Conservation (phyloP, 1,140 invertebrate species). For the Euura saliciscinereae region DNA sequence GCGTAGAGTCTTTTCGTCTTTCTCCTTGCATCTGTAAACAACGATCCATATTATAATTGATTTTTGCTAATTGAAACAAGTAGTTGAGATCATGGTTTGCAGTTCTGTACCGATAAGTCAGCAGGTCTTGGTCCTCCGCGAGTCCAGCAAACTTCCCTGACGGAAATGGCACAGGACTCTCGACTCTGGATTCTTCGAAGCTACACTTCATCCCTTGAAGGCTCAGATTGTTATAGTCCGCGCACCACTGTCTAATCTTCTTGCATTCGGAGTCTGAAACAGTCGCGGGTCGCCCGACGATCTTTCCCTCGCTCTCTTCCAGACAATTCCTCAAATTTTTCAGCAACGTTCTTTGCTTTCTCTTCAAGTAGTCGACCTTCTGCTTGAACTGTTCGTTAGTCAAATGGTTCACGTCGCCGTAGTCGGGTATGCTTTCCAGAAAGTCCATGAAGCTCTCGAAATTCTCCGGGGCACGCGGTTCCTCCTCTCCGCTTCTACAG, state of each 20-base stretch:
- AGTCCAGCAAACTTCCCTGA: conserved; percentile 44
- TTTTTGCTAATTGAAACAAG: not conserved
- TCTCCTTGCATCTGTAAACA: conserved; percentile 40
- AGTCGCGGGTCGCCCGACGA: conserved; percentile 19
- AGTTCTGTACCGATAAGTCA: conserved; percentile 42
- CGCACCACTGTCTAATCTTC: conserved; percentile 21
- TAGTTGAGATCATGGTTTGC: not conserved
- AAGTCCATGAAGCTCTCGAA: conserved; percentile 68
- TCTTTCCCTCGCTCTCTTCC: conserved; percentile 49
- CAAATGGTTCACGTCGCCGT: conserved; percentile 71
- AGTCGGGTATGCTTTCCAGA: conserved; percentile 72
- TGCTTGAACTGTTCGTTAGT: conserved; percentile 71
- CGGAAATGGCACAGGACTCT: conserved; percentile 46
- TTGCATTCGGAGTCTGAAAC: conserved; percentile 15
- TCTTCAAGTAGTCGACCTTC: conserved; percentile 67
- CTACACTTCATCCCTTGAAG: conserved; percentile 52
- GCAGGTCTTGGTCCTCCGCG: conserved; percentile 49
- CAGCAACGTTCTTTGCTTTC: conserved; percentile 66
- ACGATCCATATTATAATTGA: conserved; percentile 13
- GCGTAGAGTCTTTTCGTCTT: conserved; percentile 39
- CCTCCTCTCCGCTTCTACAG: conserved; percentile 8
- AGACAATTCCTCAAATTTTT: conserved; percentile 60
- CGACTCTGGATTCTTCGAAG: conserved; percentile 43
- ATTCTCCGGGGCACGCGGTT: conserved; percentile 35
- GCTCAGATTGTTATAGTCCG: conserved; percentile 35